A percentile compares a stretch with the other conserved stretches of the same genome.
Conservation (phyloP, 2,113 vertebrate species). For the Coptodon bakossiorum region DNA sequence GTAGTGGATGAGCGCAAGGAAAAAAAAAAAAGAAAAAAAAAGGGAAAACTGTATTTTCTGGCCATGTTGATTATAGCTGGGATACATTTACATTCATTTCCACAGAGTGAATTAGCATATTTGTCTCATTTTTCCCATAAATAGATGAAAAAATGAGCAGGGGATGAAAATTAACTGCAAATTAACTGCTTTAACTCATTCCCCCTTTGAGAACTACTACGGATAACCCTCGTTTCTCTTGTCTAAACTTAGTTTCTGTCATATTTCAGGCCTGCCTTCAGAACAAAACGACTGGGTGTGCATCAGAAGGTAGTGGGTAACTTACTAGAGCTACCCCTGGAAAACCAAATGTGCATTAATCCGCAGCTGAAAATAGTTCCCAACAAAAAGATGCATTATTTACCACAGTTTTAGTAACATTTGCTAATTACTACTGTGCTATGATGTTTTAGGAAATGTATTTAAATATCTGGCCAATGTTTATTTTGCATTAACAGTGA, state of each 20-base stretch:
- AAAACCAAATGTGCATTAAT: neutral
- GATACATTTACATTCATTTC: neutral
- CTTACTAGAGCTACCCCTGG: neutral
- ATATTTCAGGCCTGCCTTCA: neutral
- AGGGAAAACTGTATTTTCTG: neutral
- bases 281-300: neutral
- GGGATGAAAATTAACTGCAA: neutral
- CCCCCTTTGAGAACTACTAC: neutral
- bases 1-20: neutral
- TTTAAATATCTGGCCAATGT: neutral
- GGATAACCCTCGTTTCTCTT: neutral
- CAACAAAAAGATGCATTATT: neutral
- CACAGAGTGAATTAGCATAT: neutral
- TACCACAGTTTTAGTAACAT: neutral
- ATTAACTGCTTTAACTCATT: accelerated
- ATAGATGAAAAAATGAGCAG: neutral
- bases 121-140: neutral
- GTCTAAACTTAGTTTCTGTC: neutral
- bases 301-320: neutral
- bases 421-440: neutral
- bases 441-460: neutral
- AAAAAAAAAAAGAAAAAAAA: neutral
- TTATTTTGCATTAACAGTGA: neutral
- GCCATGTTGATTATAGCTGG: neutral
- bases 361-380: neutral